Percentiles rank a stretch among this genome's conserved stretches.
These are phyloP conservation scores for Myotis findleyi DNA, from an alignment of 2,797 vertebrate species.

Conservation along the genomic window DNA sequence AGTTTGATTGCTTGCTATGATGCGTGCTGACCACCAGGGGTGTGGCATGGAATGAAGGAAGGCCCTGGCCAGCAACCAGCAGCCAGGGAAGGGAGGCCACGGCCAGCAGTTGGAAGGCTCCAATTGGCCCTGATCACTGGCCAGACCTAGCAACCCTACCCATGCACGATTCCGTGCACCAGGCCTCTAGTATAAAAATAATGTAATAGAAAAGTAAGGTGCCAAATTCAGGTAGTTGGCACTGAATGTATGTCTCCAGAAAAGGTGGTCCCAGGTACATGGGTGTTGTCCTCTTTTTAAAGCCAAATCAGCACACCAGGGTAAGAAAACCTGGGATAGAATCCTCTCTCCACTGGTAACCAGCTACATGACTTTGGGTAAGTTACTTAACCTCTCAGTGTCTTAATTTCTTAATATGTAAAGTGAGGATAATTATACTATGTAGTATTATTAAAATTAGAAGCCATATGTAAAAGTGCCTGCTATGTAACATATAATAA, in stretches of 20 bases:
- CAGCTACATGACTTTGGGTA: not conserved
- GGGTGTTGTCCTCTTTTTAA: not conserved
- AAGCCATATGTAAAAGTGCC: not conserved
- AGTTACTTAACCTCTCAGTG: not conserved
- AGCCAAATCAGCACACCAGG: not conserved
- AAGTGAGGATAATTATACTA: not conserved
- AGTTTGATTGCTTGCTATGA: too few relatives aligned
- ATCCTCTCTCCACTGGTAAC: not conserved
- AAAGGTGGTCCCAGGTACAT: not conserved
- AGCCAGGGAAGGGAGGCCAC: too few relatives aligned
- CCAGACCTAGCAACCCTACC: too few relatives aligned
- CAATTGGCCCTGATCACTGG: too few relatives aligned
- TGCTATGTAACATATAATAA: not conserved
- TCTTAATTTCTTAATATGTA: not conserved
- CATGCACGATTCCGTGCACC: too few relatives aligned
- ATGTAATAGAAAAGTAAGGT: not conserved
- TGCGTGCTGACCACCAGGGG: too few relatives aligned
- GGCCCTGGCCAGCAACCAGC: too few relatives aligned
- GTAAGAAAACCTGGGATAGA: not conserved
- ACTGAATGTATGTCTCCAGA: not conserved
- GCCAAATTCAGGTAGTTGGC: not conserved
- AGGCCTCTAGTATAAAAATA: not conserved
- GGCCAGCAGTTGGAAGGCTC: too few relatives aligned
- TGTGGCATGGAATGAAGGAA: too few relatives aligned
- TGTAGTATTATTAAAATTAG: not conserved